phyloP scores from a whole-genome alignment of 2,113 vertebrate genomes.

The Athene cunicularia region DNA sequence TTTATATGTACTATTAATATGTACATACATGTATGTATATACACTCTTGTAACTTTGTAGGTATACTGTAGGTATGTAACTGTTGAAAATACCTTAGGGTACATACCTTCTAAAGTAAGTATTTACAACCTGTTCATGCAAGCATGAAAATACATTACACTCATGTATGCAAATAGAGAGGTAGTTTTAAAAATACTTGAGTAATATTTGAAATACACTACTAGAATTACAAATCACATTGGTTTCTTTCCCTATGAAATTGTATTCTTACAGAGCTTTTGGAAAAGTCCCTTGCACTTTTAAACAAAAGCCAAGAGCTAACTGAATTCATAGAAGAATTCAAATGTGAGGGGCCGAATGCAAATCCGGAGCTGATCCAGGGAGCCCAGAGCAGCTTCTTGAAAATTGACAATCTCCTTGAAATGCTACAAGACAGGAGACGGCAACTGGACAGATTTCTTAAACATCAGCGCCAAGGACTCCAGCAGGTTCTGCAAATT shows the following conservation, averaged over 20 bases:
- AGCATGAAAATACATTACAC: not conserved
- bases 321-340: conserved; percentile 85
- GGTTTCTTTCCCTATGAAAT: not conserved
- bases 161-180: not conserved
- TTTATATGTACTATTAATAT: not conserved
- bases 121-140: not conserved
- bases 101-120: not conserved
- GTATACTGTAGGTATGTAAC: not conserved
- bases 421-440: conserved; percentile 88
- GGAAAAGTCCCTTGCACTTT: conserved; percentile 84
- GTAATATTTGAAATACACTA: not conserved
- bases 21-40: not conserved
- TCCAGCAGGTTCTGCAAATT: conserved; percentile 77
- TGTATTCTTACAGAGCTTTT: conserved; percentile 79
- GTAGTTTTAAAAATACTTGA: not conserved
- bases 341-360: conserved; percentile 78
- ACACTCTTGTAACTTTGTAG: not conserved
- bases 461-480: conserved; percentile 68
- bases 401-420: conserved; percentile 86
- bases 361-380: conserved; percentile 70
- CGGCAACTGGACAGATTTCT: conserved; percentile 80
- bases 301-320: conserved; percentile 86
- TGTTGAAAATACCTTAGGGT: not conserved
- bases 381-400: conserved; percentile 78
- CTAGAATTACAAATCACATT: not conserved